phyloP scores from a whole-genome alignment of 1,140 invertebrate genomes.

The Leptoteleia sp. region DNA sequence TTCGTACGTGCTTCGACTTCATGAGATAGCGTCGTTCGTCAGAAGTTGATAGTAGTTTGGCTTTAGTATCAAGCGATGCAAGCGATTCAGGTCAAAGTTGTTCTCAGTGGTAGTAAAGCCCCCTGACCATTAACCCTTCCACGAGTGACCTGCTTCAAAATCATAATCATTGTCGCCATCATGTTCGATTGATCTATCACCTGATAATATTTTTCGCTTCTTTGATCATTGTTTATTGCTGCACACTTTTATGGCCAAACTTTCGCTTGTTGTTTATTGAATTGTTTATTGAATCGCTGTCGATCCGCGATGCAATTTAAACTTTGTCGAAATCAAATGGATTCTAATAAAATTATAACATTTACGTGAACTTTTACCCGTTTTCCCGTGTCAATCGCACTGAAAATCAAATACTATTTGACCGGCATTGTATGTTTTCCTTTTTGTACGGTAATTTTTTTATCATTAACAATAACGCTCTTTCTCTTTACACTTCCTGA shows the following conservation, averaged over 20 bases:
- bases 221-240: slow-evolving; percentile 1
- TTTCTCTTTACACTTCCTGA: too few relatives aligned
- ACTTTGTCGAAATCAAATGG: too few relatives aligned
- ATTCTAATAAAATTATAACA: too few relatives aligned
- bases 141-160: slow-evolving; percentile 69
- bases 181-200: slow-evolving; percentile 39
- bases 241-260: too few relatives aligned
- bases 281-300: not conserved
- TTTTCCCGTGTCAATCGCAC: too few relatives aligned
- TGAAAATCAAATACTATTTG: too few relatives aligned
- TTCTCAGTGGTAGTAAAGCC: slow-evolving; percentile 70
- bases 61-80: slow-evolving; percentile 69
- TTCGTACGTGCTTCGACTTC: slow-evolving; percentile 36
- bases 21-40: slow-evolving; percentile 48
- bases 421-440: too few relatives aligned
- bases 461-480: too few relatives aligned
- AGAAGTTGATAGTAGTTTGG: slow-evolving; percentile 70
- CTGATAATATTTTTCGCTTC: slow-evolving; percentile 22
- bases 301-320: not conserved
- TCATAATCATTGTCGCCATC: slow-evolving; percentile 64
- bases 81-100: slow-evolving; percentile 77
- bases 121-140: slow-evolving; percentile 68
- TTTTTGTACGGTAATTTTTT: too few relatives aligned
- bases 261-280: too few relatives aligned
- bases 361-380: too few relatives aligned